These are phyloP conservation scores for Brachionus rubens DNA, from an alignment of 1,140 invertebrate genomes.

Conservation along the genomic window DNA sequence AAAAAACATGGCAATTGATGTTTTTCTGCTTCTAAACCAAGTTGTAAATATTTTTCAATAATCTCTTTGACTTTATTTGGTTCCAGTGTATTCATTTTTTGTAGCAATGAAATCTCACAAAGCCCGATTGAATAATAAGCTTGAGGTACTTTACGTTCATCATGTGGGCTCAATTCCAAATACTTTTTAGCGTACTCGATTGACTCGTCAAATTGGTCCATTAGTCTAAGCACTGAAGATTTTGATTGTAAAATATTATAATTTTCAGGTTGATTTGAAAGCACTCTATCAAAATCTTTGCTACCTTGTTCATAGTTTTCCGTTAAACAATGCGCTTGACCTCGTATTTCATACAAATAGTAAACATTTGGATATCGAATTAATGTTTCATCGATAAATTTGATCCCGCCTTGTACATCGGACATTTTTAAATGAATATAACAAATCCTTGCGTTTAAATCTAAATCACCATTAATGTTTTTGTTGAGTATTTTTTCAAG, in stretches of 20 bases:
- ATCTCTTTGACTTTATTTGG: background rate
- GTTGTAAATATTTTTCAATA: background rate
- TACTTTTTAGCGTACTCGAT: background rate
- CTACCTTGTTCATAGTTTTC: no score
- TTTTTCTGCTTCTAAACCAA: conserved; percentile 9
- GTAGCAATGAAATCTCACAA: background rate
- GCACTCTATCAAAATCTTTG: no score
- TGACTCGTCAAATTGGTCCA: no score
- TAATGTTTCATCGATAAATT: background rate
- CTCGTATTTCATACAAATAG: no score
- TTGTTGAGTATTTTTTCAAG: background rate
- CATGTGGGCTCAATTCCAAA: background rate
- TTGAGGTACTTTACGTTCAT: background rate
- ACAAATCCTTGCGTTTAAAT: conserved; percentile 20
- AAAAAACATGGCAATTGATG: conserved; percentile 19
- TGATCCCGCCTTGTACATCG: background rate
- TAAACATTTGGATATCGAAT: background rate
- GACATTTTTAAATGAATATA: background rate
- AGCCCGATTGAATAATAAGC: background rate
- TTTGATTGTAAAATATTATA: no score
- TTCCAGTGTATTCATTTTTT: background rate
- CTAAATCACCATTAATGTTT: background rate
- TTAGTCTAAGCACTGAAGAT: background rate
- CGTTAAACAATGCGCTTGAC: no score
- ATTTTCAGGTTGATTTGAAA: no score